These are phyloP conservation scores for Arion vulgaris DNA, from an alignment of 1,140 invertebrate genomes.

Conservation along the genomic window DNA sequence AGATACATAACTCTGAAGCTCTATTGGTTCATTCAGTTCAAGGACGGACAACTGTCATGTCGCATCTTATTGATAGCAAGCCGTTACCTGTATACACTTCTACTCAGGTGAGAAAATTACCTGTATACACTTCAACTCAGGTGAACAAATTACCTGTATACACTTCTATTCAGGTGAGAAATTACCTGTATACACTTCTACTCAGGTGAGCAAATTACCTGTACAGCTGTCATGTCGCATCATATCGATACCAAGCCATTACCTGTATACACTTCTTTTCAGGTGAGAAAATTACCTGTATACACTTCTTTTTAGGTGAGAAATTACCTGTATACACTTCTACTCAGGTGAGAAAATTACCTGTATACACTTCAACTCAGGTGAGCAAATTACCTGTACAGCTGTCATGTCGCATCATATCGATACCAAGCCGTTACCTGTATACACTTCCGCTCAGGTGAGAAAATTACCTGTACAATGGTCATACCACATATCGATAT, in stretches of 20 bases:
- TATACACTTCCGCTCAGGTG: conserved; percentile 58
- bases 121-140: no score
- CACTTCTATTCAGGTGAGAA: no score
- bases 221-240: neutral
- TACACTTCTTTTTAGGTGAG: no score
- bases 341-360: no score
- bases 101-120: conserved; percentile 44
- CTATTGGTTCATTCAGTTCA: conserved; percentile 16
- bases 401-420: neutral
- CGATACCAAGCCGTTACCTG: conserved; percentile 35
- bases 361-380: conserved; percentile 59
- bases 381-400: conserved; percentile 2
- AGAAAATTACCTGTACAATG: neutral
- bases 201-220: conserved; percentile 42
- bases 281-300: conserved; percentile 33
- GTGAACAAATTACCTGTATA: no score
- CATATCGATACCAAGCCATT: conserved; percentile 3
- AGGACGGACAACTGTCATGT: neutral
- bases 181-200: conserved; percentile 55
- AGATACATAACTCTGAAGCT: conserved; percentile 23
- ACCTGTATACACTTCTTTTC: conserved; percentile 57
- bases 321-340: no score
- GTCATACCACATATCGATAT: no score
- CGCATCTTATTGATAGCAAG: neutral
- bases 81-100: conserved; percentile 53